Evolutionary conservation across 1,140 invertebrate species (phyloP), one percentile per base, ranked within the genome.

Genomic region (Halesus radiatus): DNA sequence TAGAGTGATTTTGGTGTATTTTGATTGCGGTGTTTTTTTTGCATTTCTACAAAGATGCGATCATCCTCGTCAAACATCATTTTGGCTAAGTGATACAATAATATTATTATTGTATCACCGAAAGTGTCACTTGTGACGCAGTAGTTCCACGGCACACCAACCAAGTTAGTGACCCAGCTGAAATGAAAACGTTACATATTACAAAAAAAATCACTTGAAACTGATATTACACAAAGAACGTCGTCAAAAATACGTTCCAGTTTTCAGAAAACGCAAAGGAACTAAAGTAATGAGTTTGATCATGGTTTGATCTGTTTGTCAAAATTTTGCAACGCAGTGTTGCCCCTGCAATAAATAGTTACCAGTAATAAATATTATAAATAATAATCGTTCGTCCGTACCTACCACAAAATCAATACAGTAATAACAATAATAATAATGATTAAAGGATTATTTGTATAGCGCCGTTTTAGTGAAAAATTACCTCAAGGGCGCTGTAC

Each of bases 41-140:
- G 6, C 29, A 70, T 22, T 15, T 18, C 23, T 16, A 18, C n/a
- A 16, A 18, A 16, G 13, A 13, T 37, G 18, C 22, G 37, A 50
- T 53, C 22, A 22, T 74, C 70, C 15, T 54, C 70, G 15, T 56
- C 50, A 56, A 18, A 53, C 70, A 74, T 74, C n/a, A 13, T 74
- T 45, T 45, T 45, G 37, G 37, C 37, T 13, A 45, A 13, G 37
- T 45, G 37, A 45, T 45, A 45, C 37, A 45, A 32, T 15, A 29
- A 54, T 45, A 52, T 54, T 16, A 53, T 53, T 73, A 5, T 56
- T 26, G 15, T 26, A n/a, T 16, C 70, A 74, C 50, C 32, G 29
- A 74, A 74, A 26, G n/a, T 74, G 53, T 74, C 70, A 74, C 70
- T 73, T 74, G 52, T 74, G 70, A 74, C 70, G 70, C 70, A 74